Conservation (phyloP, 2,113 vertebrate species). For the Jacana jacana region DNA sequence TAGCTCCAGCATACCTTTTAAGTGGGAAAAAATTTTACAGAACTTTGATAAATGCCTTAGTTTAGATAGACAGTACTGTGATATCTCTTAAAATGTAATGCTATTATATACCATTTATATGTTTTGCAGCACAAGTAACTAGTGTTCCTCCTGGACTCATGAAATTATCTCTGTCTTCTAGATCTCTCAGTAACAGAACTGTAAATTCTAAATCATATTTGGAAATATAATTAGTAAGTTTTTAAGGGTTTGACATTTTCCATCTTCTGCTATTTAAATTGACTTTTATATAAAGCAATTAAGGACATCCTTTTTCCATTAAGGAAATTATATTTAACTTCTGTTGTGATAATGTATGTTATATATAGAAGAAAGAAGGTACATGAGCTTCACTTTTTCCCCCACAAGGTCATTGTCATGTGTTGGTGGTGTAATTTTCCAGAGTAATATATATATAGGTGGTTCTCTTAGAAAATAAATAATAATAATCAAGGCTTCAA, state of each 20-base stretch:
- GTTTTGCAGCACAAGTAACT: background rate
- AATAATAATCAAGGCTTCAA: background rate
- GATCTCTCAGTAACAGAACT: conserved; percentile 39
- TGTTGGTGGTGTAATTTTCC: background rate
- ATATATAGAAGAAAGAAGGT: conserved; percentile 23
- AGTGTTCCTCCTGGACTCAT: background rate
- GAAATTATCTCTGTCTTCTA: conserved; percentile 31
- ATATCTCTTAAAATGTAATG: background rate
- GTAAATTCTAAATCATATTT: conserved; percentile 41
- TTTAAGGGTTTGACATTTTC: conserved; percentile 45
- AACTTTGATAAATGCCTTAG: background rate
- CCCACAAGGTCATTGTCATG: background rate
- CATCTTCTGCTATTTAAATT: conserved; percentile 53
- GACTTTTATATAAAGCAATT: conserved; percentile 54
- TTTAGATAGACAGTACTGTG: background rate
- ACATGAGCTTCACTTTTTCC: background rate
- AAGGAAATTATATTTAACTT: conserved; percentile 59
- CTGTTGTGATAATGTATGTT: conserved; percentile 19
- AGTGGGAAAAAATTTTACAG: background rate
- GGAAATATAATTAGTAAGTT: conserved; percentile 50
- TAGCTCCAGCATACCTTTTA: background rate
- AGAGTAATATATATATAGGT: background rate
- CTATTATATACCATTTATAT: background rate
- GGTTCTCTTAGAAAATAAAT: background rate
- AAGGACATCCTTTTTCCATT: conserved; percentile 54